Conservation (phyloP, 2,113 vertebrate species). For the Passerina amoena region DNA sequence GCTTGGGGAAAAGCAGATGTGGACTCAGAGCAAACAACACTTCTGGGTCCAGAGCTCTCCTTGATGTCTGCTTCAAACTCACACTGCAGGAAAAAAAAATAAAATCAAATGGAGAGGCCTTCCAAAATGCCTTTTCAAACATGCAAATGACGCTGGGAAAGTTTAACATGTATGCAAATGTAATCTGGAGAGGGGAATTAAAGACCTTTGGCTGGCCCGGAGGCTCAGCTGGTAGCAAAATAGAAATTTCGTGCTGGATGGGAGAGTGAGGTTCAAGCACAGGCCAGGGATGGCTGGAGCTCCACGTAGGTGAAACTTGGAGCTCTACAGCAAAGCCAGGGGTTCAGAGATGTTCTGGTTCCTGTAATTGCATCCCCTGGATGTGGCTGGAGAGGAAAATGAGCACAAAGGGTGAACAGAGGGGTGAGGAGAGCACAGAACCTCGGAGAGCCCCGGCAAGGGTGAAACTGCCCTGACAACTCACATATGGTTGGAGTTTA, state of each 20-base stretch:
- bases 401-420: neutral
- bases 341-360: neutral
- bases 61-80: conserved; percentile 52
- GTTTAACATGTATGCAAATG: neutral
- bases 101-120: neutral
- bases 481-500: conserved; percentile 1
- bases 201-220: conserved; percentile 64
- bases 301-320: neutral
- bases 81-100: neutral
- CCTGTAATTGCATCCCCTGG: neutral
- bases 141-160: conserved; percentile 2
- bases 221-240: conserved; percentile 63
- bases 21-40: conserved; percentile 37
- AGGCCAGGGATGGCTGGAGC: conserved; percentile 12
- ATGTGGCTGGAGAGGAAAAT: neutral
- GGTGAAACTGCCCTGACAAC: neutral
- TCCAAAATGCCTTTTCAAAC: conserved; percentile 5
- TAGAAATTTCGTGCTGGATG: neutral
- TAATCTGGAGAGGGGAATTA: neutral
- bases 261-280: neutral
- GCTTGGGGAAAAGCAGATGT: conserved; percentile 69
- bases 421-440: neutral
- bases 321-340: neutral
- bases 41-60: conserved; percentile 40
- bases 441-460: neutral